Percentiles rank a stretch among this genome's conserved stretches.
Evolutionary conservation across 2,888 invertebrate species (phyloP).

Genomic region (Melanchra persicariae): DNA sequence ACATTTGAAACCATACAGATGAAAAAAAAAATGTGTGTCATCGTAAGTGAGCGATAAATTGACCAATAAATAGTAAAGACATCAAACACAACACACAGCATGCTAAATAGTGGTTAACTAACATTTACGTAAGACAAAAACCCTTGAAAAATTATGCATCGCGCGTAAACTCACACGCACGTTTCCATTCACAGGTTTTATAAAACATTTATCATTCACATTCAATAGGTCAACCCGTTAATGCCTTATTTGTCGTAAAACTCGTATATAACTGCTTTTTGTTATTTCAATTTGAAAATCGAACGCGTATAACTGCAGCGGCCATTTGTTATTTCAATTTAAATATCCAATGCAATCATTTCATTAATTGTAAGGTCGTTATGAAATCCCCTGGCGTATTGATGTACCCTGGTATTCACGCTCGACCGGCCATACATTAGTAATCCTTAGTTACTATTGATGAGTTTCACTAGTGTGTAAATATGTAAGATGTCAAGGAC

Average conservation of each 20-base stretch:
- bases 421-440: slow-evolving; percentile 54
- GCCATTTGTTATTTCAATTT: slow-evolving; percentile 30
- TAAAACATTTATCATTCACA: slow-evolving; percentile 30
- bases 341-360: slow-evolving; percentile 32
- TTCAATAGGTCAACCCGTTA: slow-evolving; percentile 18
- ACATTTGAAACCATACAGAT: too few relatives aligned
- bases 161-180: slow-evolving; percentile 29
- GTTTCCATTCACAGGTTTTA: slow-evolving; percentile 14
- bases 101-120: background rate
- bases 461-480: slow-evolving; percentile 68
- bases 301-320: slow-evolving; percentile 18
- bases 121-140: slow-evolving; percentile 12
- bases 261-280: background rate
- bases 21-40: too few relatives aligned
- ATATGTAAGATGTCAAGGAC: slow-evolving; percentile 70
- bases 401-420: slow-evolving; percentile 53
- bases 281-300: slow-evolving; percentile 31
- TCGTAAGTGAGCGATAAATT: background rate
- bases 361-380: slow-evolving; percentile 52
- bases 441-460: slow-evolving; percentile 65
- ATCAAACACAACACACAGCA: background rate
- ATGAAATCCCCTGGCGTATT: slow-evolving; percentile 62
- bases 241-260: slow-evolving; percentile 23
- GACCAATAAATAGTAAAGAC: background rate
- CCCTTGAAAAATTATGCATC: slow-evolving; percentile 14